These are phyloP conservation scores for Staurois parvus DNA, from an alignment of 2,797 vertebrate species.

Conservation along the genomic window DNA sequence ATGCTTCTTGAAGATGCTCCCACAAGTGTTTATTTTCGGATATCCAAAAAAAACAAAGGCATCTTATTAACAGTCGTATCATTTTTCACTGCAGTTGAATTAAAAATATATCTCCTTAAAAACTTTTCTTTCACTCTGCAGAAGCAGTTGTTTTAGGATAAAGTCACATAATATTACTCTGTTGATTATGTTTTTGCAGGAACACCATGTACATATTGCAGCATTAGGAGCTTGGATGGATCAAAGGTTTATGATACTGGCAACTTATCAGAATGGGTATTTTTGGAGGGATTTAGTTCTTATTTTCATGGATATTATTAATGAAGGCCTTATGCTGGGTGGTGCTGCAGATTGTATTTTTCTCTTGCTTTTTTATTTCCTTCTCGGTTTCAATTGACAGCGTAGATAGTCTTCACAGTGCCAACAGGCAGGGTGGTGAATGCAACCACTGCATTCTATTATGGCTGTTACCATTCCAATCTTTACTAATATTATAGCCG, in stretches of 20 bases:
- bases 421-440: constrained; percentile 43
- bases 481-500: constrained; percentile 32
- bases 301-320: constrained; percentile 49
- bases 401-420: constrained; percentile 25
- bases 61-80: constrained; percentile 2
- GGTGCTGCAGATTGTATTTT: constrained; percentile 48
- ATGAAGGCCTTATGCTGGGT: constrained; percentile 38
- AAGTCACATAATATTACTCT: constrained; percentile 36
- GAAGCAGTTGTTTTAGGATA: constrained; percentile 42
- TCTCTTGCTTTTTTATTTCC: constrained; percentile 45
- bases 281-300: constrained; percentile 54
- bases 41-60: constrained; percentile 5
- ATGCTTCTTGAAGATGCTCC: neutral
- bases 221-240: constrained; percentile 50
- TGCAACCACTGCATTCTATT: constrained; percentile 43
- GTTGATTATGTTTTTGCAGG: constrained; percentile 44
- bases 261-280: constrained; percentile 53
- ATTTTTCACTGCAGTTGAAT: neutral
- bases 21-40: constrained; percentile 3
- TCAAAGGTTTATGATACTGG: constrained; percentile 53
- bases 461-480: constrained; percentile 16
- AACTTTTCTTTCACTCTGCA: constrained; percentile 9
- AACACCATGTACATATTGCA: constrained; percentile 37
- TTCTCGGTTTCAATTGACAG: constrained; percentile 50
- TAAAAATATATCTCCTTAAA: constrained; percentile 11